Percentiles rank a stretch among this genome's conserved stretches.
Conservation (phyloP, 37 sponge, comb jelly and placozoan species). For the Beroe forskalii region DNA sequence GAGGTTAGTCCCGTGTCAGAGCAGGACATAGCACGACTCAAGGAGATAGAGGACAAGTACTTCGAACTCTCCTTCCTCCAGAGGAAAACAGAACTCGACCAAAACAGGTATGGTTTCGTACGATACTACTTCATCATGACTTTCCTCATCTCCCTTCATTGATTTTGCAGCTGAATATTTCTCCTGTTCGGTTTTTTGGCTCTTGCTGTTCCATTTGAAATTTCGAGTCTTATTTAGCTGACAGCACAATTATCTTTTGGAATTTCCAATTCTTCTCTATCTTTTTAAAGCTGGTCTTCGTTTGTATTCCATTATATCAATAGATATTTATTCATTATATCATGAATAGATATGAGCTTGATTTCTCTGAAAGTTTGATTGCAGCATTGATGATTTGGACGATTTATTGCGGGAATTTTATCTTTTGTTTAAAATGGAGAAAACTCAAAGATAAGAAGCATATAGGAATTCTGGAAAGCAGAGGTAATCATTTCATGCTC, state of each 20-base stretch:
- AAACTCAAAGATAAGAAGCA: background rate
- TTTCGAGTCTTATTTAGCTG: background rate
- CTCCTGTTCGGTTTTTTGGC: background rate
- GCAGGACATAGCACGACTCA: conserved; percentile 1
- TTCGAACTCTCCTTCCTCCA: conserved; percentile 9
- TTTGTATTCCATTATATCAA: too few relatives aligned
- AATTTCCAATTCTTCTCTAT: too few relatives aligned
- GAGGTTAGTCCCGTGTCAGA: conserved; percentile 2
- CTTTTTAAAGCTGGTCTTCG: too few relatives aligned
- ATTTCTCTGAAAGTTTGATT: too few relatives aligned
- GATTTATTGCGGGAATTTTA: conserved; percentile 23
- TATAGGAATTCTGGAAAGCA: background rate
- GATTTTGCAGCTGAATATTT: background rate
- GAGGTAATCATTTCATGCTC: background rate
- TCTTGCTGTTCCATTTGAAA: background rate
- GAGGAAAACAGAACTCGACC: background rate
- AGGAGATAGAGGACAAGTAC: conserved; percentile 22
- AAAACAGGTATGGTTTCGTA: background rate
- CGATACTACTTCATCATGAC: too few relatives aligned
- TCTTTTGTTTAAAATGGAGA: background rate
- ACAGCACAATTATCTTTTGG: background rate
- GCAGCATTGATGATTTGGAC: conserved; percentile 56
- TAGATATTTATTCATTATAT: too few relatives aligned
- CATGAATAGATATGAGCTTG: too few relatives aligned
- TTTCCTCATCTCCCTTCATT: too few relatives aligned